Base-by-base conservation (phyloP, 92 coral and sea anemone species). In the Paramuricea clavata region DNA sequence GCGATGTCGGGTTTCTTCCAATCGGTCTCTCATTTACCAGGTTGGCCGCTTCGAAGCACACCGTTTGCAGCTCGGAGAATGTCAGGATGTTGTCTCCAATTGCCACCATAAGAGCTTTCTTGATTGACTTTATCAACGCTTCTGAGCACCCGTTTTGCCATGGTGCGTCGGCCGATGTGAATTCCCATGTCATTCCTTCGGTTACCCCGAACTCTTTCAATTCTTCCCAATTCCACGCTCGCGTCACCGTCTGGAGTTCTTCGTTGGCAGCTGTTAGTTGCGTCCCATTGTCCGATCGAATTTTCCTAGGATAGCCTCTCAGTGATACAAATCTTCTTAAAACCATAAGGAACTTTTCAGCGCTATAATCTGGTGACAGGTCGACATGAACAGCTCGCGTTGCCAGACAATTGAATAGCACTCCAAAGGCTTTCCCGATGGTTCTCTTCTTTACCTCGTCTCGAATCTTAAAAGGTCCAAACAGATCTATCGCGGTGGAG, bases 241-340 rank as follows among this genome's bases (percentile, higher is more conserved):
- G 61, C 61, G 61, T 52, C 61, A 52, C 61, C 61, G 62, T 54
- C 56, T 34, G 23, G 26, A 78, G 78, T 54, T 87, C 90, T 33
- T 87, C 81, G 70, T 54, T 64, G 42, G 92, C 79, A 26, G 92
- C 88, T 47, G 86, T 78, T n/a, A 83, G 86, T 69, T 89, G 92
- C 36, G 83, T 35, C 56, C 85, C 89, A 61, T 67, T 57, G 60
- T 89, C 89, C 16, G 89, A 83, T 25, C 59, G 72, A 12, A 91
- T 49, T 52, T 87, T 81, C 44, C 76, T 39, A 7, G 94, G 89
- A 60, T 84, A 76, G 36, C 92, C 92, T 35, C 86, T 81, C 30
- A 89, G 69, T 16, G 90, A 70, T 30, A 85, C 90, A 74, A 90
- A 91, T 74, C 90, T 77, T 31, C 92, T 88, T n/a, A 91, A 71